These are phyloP conservation scores for Disparrhopalites patrizii DNA, from an alignment of 2,888 invertebrate genomes.

Conservation along the genomic window DNA sequence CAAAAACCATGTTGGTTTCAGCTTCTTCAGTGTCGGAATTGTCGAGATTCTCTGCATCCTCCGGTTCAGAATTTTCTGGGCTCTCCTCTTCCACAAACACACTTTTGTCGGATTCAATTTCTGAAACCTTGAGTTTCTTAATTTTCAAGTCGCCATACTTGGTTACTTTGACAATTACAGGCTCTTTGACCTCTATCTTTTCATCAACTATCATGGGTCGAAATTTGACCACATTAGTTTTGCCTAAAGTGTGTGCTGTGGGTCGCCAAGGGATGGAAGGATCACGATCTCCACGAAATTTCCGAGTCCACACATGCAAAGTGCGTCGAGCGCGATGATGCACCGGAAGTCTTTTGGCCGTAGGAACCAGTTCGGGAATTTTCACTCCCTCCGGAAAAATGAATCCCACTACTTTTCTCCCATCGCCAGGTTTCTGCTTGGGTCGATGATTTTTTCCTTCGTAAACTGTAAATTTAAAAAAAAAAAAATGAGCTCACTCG, in stretches of 20 bases:
- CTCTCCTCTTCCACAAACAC: neutral
- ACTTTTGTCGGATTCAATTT: conserved; percentile 3
- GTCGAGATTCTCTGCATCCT: neutral
- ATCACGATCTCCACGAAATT: conserved; percentile 1
- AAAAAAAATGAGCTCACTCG: neutral
- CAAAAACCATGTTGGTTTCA: no score
- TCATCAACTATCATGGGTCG: neutral
- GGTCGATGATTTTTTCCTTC: neutral
- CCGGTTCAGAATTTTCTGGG: neutral
- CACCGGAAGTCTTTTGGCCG: neutral
- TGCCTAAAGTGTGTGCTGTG: neutral
- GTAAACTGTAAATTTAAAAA: neutral
- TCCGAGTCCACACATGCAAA: neutral
- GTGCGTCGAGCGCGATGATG: conserved; percentile 12
- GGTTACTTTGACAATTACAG: neutral
- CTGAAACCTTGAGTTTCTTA: neutral
- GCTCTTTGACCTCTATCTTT: neutral
- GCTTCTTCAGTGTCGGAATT: neutral
- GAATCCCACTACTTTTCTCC: conserved; percentile 15
- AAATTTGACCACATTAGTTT: neutral
- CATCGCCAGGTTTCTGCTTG: neutral
- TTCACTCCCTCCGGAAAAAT: conserved; percentile 10
- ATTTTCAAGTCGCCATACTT: conserved; percentile 8
- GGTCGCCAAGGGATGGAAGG: neutral
- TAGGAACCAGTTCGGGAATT: conserved; percentile 15